Base-by-base conservation (phyloP, 1,140 invertebrate species). In the Leptopilina clavipes region DNA sequence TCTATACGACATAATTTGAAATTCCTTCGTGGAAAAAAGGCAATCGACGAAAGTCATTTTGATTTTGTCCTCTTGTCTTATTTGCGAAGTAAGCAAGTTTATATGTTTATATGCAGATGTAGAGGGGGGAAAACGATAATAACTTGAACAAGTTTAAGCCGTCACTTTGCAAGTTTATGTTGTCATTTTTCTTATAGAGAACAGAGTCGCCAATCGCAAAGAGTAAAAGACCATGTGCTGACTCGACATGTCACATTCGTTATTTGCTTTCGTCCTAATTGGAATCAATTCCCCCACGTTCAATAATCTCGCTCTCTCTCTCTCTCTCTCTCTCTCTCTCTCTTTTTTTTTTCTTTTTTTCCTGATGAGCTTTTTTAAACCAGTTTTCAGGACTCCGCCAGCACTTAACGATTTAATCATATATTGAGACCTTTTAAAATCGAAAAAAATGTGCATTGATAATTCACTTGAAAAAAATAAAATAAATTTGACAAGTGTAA, bases 31-130 rank as follows among this genome's bases (percentile, higher is more conserved):
- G 48, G n/a, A 17, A 52, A 17, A 40, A 40, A 6, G 37, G 48
- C n/a, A 17, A 17, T 17, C 14, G 48, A 52, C 45, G 48, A 52
- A 3, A n/a, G 48, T n/a, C 56, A 65, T 31, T n/a, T 65, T 65
- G 56, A 65, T 37, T 65, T 59, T 18, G 17, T 59, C 54, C 54
- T 59, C 56, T 19, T 65, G 31, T 65, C 54, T 59, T 59, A 59
- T 65, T 25, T 65, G 22, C 25, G 5, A n/a, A 22, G 19, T 22
- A n/a, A 31, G 22, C 6, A n/a, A 65, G 59, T 65, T 65, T 65
- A 48, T 54, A 65, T 65, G 59, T 11, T n/a, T 37, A 52, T 17
- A 31, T n/a, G 22, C 10, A 65, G 19, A 37, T 65, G 3, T 3
- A 11, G 56, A 59, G 8, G 25, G 22, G 22, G 59, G 19, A n/a